Evolutionary conservation across 2,888 invertebrate species (phyloP).

Genomic region (Cheilosia scutellata): DNA sequence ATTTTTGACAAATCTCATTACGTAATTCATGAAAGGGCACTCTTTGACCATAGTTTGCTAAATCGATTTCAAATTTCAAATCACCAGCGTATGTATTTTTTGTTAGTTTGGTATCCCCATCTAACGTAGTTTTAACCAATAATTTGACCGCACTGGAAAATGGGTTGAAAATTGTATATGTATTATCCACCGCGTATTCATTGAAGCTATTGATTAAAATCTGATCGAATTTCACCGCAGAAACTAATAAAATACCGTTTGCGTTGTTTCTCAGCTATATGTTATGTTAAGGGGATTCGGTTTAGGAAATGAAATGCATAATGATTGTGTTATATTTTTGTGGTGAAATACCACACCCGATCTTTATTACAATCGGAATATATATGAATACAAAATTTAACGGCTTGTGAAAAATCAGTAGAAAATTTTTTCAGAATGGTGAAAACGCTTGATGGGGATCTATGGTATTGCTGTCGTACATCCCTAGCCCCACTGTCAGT

Average conservation of each 20-base stretch:
- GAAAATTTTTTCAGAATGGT: too few relatives aligned
- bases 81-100: too few relatives aligned
- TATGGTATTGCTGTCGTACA: too few relatives aligned
- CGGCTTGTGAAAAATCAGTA: too few relatives aligned
- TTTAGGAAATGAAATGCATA: neutral
- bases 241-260: slow-evolving; percentile 34
- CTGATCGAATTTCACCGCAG: slow-evolving; percentile 34
- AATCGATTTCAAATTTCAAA: too few relatives aligned
- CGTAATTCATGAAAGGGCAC: too few relatives aligned
- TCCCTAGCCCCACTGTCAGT: too few relatives aligned
- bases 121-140: neutral
- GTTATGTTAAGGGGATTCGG: neutral
- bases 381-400: too few relatives aligned
- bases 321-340: neutral
- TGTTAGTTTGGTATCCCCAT: neutral
- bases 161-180: neutral
- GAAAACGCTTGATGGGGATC: too few relatives aligned
- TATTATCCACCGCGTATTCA: slow-evolving; percentile 11
- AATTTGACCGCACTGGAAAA: slow-evolving; percentile 7
- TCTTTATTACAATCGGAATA: neutral
- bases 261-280: neutral
- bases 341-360: slow-evolving; percentile 1
- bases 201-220: slow-evolving; percentile 23
- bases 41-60: too few relatives aligned
- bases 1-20: too few relatives aligned